Base-by-base conservation (phyloP, 1,140 invertebrate genomes). In the Magallana ariakensis region DNA sequence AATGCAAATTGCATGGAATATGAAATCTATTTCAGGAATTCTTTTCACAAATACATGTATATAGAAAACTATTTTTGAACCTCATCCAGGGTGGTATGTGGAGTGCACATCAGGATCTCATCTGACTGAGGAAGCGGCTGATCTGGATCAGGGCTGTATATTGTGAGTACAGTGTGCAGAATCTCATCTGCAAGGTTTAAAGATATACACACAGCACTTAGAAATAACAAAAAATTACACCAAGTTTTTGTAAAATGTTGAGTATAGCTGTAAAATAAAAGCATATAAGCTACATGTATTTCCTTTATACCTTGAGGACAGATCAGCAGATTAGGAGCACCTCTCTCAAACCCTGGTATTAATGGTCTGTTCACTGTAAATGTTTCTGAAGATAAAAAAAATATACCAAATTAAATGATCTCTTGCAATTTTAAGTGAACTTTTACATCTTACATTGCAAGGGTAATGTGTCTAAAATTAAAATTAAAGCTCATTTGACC, bases 21-120 rank as follows among this genome's bases (percentile, higher is more conserved):
- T 46, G 33, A 46, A 46, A 46, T 46, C 1, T 46, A 46, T 46
- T 46, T 46, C 0, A 46, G 33, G 33, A 46, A 46, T 5, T 46
- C 33, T 46, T 46, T 46, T 46, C 33, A 46, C 2, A 46, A 46
- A 46, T 46, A 46, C 1, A 1, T 46, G 33, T 46, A 46, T 46
- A 46, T 46, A 46, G 33, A 46, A 46, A 46, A 2, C 0, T 46
- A 46, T 46, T 5, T 46, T 46, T 46, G 33, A 46, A 94, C 92
- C 87, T 94, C 87, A 90, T 94, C 93, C 54, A 87, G 84, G 19
- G 91, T 92, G 60, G 94, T 94, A 46, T 90, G 82, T 56, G 83
- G 9, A 62, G 92, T 90, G 88, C 94, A 94, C 22, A 94, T 46
- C 4, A 94, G 90, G 26, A 94, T 90, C 84, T 94, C 94, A 87